These are phyloP conservation scores for Gryllus longicercus DNA, from an alignment of 2,888 invertebrate species.

Conservation along the genomic window DNA sequence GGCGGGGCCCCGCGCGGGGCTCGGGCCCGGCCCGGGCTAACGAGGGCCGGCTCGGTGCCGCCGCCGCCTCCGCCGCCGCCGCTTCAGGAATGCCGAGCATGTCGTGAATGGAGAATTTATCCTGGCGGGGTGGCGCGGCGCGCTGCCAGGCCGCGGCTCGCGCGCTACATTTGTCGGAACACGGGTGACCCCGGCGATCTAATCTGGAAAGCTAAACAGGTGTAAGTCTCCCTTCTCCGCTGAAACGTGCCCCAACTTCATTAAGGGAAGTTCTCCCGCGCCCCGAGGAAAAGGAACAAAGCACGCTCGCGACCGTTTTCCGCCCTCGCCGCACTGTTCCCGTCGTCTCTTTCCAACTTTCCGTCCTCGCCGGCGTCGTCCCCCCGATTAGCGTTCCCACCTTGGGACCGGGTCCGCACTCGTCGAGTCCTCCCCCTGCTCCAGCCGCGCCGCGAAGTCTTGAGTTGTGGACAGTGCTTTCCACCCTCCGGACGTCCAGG, in stretches of 20 bases:
- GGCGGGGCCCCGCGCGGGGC: background rate
- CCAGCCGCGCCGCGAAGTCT: background rate
- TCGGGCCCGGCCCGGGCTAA: conserved; percentile 10
- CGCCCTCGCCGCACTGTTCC: background rate
- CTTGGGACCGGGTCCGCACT: background rate
- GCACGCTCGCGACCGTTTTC: background rate
- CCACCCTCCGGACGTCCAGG: no score
- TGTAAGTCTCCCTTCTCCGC: conserved; percentile 26
- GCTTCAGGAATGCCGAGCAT: background rate
- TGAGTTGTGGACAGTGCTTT: no score
- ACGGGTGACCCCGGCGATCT: conserved; percentile 24
- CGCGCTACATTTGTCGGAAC: conserved; percentile 4
- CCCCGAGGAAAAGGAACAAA: background rate
- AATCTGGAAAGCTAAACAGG: conserved; percentile 28
- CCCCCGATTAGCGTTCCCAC: conserved; percentile 11
- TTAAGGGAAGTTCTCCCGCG: conserved; percentile 8
- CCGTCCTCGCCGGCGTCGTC: background rate
- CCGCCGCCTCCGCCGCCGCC: background rate
- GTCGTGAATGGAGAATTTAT: conserved; percentile 11
- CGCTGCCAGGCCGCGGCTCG: background rate
- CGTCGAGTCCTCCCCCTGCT: background rate
- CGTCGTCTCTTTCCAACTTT: conserved; percentile 21
- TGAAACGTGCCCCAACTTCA: conserved; percentile 27
- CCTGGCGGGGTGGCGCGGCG: background rate
- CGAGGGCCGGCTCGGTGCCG: background rate